Conservation (phyloP, 2,888 invertebrate species). For the Macrophya annulata region DNA sequence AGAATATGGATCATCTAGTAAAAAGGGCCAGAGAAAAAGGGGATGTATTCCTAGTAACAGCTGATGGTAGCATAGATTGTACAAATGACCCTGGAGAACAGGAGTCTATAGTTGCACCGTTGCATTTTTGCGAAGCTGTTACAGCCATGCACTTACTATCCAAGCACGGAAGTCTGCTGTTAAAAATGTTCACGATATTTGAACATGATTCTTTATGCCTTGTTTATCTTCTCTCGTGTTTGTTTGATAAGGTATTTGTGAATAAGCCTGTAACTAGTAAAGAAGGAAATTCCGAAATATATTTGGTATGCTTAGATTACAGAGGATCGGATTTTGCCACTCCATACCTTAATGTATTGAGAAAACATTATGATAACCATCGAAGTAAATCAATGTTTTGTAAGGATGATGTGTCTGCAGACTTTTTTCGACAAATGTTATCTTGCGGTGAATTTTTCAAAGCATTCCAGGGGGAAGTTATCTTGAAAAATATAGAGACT, state of each 20-base stretch:
- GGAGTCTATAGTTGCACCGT: slow-evolving; percentile 88
- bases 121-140: slow-evolving; percentile 92
- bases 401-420: slow-evolving; percentile 82
- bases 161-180: slow-evolving; percentile 88
- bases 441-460: slow-evolving; percentile 86
- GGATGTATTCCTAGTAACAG: slow-evolving; percentile 88
- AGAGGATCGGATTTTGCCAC: slow-evolving; percentile 79
- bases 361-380: slow-evolving; percentile 79
- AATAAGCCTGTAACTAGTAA: slow-evolving; percentile 97
- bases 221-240: slow-evolving; percentile 89
- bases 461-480: slow-evolving; percentile 85
- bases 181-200: slow-evolving; percentile 96
- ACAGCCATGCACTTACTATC: slow-evolving; percentile 88
- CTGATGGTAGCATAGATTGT: slow-evolving; percentile 97
- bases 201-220: slow-evolving; percentile 91
- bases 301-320: slow-evolving; percentile 88
- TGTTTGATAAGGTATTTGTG: slow-evolving; percentile 87
- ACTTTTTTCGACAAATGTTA: slow-evolving; percentile 85
- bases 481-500: slow-evolving; percentile 85
- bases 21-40: slow-evolving; percentile 80
- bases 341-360: slow-evolving; percentile 80
- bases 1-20: slow-evolving; percentile 86
- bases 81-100: slow-evolving; percentile 92
- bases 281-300: slow-evolving; percentile 96
- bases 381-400: slow-evolving; percentile 83